Base-by-base conservation (phyloP, 2,888 invertebrate species). In the Synanthedon andrenaeformis region DNA sequence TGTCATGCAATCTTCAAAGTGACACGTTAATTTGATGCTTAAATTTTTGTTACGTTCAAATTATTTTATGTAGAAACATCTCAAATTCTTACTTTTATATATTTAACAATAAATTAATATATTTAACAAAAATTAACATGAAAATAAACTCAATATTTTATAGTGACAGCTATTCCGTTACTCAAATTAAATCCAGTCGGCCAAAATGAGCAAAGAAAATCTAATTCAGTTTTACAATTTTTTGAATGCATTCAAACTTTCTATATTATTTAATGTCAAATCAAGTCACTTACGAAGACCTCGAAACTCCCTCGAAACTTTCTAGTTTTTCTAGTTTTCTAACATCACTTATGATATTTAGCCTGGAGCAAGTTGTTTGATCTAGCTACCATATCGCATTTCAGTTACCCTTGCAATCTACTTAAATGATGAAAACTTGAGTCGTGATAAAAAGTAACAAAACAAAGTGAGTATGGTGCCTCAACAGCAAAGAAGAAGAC, bases 251-350 rank as follows among this genome's bases (percentile, higher is more conserved):
- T 61, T 66, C 69, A 77, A 80, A 83, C 81, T 83, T 82, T 82
- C 81, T 82, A 70, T 67, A 67, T 11, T 13, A 23, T 17, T 19
- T 6, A 35, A 35, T 13, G 45, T 45, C 60, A 23, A 79, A 78
- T 23, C 23, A 78, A 68, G 82, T 80, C 78, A 79, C 76, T 79
- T 76, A 69, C 62, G 63, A 59, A 73, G 73, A 65, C 74, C 72
- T 80, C 73, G 74, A 75, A 83, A 83, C 77, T 84, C 80, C 74
- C 72, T 79, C 73, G 74, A 75, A 83, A 83, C 77, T 84, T 81
- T 77, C 82, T 78, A 70, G 82, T 82, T 81, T 78, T 77, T 78
- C 82, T 79, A 76, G 81, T 84, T 81, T 81, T 71, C 69, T 68
- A 57, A 55, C 53, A 54, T 55, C 35, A 35, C 14, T 14, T 12